phyloP scores from a whole-genome alignment of 2,888 invertebrate species.

The Seladonia tumulorum region DNA sequence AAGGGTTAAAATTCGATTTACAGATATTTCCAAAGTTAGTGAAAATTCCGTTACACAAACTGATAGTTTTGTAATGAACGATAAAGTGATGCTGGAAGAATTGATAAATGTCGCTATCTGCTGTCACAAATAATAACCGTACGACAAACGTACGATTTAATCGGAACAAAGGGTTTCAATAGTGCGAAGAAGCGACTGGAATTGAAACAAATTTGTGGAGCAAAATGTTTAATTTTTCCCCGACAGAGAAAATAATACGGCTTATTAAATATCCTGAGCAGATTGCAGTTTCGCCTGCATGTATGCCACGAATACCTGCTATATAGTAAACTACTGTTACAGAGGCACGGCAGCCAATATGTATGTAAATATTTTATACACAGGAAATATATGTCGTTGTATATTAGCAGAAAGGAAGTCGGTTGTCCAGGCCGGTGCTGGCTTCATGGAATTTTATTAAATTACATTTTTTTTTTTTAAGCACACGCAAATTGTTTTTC shows the following conservation, averaged over 20 bases:
- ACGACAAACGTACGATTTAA: background rate
- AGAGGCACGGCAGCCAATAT: conserved; percentile 48
- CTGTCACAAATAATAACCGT: no score
- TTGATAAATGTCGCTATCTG: no score
- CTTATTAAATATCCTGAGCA: conserved; percentile 15
- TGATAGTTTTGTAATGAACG: background rate
- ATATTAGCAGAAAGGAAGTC: conserved; percentile 36
- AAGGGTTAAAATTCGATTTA: no score
- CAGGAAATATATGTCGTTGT: conserved; percentile 33
- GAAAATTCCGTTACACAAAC: background rate
- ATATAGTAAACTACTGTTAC: conserved; percentile 33
- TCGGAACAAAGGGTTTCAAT: background rate
- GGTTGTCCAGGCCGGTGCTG: background rate
- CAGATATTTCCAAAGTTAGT: background rate
- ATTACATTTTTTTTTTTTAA: conserved; percentile 22
- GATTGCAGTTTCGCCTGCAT: conserved; percentile 26
- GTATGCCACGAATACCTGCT: conserved; percentile 5
- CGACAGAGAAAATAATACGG: background rate
- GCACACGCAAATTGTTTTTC: background rate
- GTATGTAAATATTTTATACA: conserved; percentile 51
- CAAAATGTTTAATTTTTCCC: background rate
- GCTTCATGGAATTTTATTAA: conserved; percentile 33
- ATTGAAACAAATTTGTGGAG: background rate
- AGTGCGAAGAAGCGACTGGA: background rate
- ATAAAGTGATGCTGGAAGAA: no score